Conservation (phyloP, 2,888 invertebrate species). For the Colletes collaris region DNA sequence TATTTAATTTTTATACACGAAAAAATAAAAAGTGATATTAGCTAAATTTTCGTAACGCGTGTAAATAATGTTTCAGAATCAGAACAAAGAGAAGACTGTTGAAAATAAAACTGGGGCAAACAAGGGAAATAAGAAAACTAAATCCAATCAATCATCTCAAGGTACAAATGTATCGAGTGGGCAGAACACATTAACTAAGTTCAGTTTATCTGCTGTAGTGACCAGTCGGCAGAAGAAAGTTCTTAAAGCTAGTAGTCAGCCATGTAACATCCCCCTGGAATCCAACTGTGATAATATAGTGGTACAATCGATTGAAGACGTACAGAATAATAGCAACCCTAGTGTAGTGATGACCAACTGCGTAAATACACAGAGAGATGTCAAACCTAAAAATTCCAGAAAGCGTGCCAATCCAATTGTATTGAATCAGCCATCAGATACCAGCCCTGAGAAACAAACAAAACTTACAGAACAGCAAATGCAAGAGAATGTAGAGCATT, state of each 20-base stretch:
- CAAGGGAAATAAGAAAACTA: slow-evolving; percentile 76
- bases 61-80: slow-evolving; percentile 62
- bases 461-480: slow-evolving; percentile 71
- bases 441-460: slow-evolving; percentile 80
- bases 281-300: slow-evolving; percentile 81
- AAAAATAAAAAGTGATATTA: neutral
- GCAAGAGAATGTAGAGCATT: slow-evolving; percentile 62
- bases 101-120: slow-evolving; percentile 70
- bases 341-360: slow-evolving; percentile 68
- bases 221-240: slow-evolving; percentile 74
- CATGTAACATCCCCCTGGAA: slow-evolving; percentile 76
- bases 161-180: slow-evolving; percentile 69
- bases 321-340: slow-evolving; percentile 71
- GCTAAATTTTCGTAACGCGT: neutral
- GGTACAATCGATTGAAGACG: slow-evolving; percentile 75
- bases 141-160: slow-evolving; percentile 77
- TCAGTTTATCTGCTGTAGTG: slow-evolving; percentile 60
- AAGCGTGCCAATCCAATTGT: slow-evolving; percentile 76
- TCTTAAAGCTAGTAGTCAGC: slow-evolving; percentile 72
- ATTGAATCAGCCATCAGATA: slow-evolving; percentile 70
- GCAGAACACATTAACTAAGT: slow-evolving; percentile 63
- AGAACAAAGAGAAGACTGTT: slow-evolving; percentile 78
- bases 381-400: slow-evolving; percentile 75
- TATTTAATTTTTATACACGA: neutral
- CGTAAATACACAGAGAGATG: slow-evolving; percentile 65